Conservation (phyloP, 2,113 vertebrate species). For the Poecile atricapillus region DNA sequence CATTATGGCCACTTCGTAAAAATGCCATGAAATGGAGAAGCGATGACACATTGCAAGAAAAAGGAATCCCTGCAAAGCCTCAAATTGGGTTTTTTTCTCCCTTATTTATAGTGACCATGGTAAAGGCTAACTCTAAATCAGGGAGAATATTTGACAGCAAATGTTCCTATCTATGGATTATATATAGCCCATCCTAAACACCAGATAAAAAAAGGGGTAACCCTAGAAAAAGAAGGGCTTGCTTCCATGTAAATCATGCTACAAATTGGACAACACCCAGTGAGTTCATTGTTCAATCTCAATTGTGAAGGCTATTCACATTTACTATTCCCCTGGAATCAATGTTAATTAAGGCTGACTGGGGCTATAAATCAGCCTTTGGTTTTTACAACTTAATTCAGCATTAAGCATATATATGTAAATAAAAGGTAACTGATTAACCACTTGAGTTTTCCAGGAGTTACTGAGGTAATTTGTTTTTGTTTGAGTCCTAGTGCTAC, state of each 20-base stretch:
- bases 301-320: conserved; percentile 86
- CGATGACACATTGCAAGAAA: conserved; percentile 86
- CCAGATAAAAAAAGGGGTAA: conserved; percentile 84
- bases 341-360: conserved; percentile 91
- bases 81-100: conserved; percentile 84
- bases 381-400: conserved; percentile 79
- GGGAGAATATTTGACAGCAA: conserved; percentile 88
- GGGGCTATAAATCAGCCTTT: conserved; percentile 88
- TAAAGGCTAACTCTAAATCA: conserved; percentile 91
- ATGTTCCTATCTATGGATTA: conserved; percentile 86
- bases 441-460: conserved; percentile 71
- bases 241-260: conserved; percentile 94
- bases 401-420: conserved; percentile 83
- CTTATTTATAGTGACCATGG: conserved; percentile 90
- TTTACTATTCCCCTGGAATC: conserved; percentile 90
- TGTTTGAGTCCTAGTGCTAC: conserved; percentile 54
- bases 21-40: conserved; percentile 89
- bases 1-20: conserved; percentile 99
- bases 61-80: conserved; percentile 90
- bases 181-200: conserved; percentile 85
- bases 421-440: conserved; percentile 84
- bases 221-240: conserved; percentile 80
- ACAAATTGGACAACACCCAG: conserved; percentile 92
- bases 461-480: conserved; percentile 72
- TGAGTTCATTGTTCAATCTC: conserved; percentile 87